A percentile compares a stretch with the other conserved stretches of the same genome.
Conservation (phyloP, 1,140 invertebrate species). For the Penaeus vannamei region DNA sequence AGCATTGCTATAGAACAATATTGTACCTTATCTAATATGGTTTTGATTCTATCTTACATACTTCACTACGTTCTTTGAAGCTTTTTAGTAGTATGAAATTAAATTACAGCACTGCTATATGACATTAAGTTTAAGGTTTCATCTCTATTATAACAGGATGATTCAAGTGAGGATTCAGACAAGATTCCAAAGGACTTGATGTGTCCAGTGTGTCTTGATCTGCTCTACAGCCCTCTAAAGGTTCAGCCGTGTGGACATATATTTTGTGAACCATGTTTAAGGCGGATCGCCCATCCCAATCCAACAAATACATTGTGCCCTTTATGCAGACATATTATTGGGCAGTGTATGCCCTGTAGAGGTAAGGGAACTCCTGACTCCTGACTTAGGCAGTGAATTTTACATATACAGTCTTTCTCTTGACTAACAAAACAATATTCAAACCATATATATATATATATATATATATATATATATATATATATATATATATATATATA, state of each 20-base stretch:
- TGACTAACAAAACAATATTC: no score
- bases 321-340: conserved; percentile 48
- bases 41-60: no score
- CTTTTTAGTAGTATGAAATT: no score
- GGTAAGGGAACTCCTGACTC: not conserved
- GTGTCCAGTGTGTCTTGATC: conserved; percentile 53
- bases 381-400: no score
- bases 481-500: no score
- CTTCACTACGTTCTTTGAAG: no score
- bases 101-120: no score
- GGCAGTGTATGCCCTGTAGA: conserved; percentile 54
- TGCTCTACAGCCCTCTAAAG: conserved; percentile 55
- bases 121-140: not conserved
- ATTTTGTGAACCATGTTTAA: conserved; percentile 55
- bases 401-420: no score
- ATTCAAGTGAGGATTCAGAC: not conserved
- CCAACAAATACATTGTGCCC: conserved; percentile 51
- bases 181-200: conserved; percentile 28
- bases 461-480: no score
- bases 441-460: no score
- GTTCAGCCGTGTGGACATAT: conserved; percentile 40
- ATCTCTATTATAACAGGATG: not conserved
- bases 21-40: no score
- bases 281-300: conserved; percentile 44
- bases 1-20: no score